Evolutionary conservation across 2,888 invertebrate species (phyloP).

Genomic region (Ectobius pallidus): DNA sequence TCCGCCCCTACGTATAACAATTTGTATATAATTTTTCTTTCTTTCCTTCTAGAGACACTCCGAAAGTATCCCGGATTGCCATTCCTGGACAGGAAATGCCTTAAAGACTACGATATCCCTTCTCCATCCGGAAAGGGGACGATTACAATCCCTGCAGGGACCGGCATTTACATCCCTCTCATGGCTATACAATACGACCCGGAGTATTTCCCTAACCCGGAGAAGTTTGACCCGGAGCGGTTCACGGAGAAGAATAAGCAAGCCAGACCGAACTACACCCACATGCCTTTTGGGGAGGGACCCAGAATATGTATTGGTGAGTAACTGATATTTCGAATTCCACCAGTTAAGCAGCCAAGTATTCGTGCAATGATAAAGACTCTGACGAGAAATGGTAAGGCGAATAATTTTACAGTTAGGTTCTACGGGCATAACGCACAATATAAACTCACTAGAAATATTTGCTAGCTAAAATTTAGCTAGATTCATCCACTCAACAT

Average conservation of each 20-base stretch:
- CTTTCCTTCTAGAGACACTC: neutral
- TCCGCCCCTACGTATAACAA: too few species aligned
- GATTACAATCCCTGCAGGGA: neutral
- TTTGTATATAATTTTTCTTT: too few species aligned
- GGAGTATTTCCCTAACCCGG: constrained; percentile 17
- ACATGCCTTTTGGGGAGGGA: too few species aligned
- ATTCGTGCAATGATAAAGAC: too few species aligned
- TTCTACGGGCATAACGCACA: too few species aligned
- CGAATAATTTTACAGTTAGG: too few species aligned
- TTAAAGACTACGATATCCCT: constrained; percentile 45
- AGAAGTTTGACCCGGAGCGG: constrained; percentile 31
- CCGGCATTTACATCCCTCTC: constrained; percentile 1
- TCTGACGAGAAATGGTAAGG: too few species aligned
- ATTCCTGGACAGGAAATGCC: constrained; percentile 49
- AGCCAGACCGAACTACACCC: neutral
- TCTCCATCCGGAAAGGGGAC: neutral
- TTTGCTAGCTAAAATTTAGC: too few species aligned
- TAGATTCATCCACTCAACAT: too few species aligned
- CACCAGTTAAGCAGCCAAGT: too few species aligned
- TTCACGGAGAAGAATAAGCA: constrained; percentile 29
- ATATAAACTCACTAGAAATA: too few species aligned
- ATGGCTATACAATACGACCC: constrained; percentile 19
- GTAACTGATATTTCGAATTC: too few species aligned
- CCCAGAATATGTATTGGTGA: constrained; percentile 34
- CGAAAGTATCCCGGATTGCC: constrained; percentile 9